Percentiles rank a stretch among this genome's conserved stretches.
phyloP scores from a whole-genome alignment of 2,888 invertebrate genomes.

The Portevinia maculata region DNA sequence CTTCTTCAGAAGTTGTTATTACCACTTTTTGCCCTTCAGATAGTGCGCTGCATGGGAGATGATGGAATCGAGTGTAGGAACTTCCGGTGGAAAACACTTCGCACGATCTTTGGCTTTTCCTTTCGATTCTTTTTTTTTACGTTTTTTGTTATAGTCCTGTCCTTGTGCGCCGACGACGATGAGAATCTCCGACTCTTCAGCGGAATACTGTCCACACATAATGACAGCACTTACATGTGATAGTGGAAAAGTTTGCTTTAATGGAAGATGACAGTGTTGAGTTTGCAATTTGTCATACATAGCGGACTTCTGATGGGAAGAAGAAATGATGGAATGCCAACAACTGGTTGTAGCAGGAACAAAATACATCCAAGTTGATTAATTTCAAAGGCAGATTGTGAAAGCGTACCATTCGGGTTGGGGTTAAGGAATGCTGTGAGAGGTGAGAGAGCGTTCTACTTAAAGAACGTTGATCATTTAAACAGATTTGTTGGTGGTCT shows the following conservation, averaged over 20 bases:
- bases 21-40: slow-evolving; percentile 53
- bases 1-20: slow-evolving; percentile 68
- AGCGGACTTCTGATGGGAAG: slow-evolving; percentile 54
- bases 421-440: not conserved
- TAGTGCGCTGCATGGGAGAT: slow-evolving; percentile 22
- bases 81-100: slow-evolving; percentile 69
- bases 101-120: slow-evolving; percentile 58
- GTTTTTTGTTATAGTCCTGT: slow-evolving; percentile 5
- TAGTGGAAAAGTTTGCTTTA: slow-evolving; percentile 48
- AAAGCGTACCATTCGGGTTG: slow-evolving; percentile 19
- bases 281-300: slow-evolving; percentile 56
- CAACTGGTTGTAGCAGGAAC: slow-evolving; percentile 24
- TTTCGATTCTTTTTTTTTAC: slow-evolving; percentile 25
- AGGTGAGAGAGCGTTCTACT: slow-evolving; percentile 5
- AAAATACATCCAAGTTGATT: not conserved
- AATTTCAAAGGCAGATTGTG: slow-evolving; percentile 25
- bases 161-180: slow-evolving; percentile 17
- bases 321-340: slow-evolving; percentile 50
- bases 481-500: not conserved
- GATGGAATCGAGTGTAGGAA: slow-evolving; percentile 46
- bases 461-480: not conserved
- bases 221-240: slow-evolving; percentile 63
- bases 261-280: slow-evolving; percentile 47
- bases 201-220: slow-evolving; percentile 64
- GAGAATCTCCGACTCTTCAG: slow-evolving; percentile 6